A percentile compares a stretch with the other conserved stretches of the same genome.
These are phyloP conservation scores for Raphicerus campestris DNA, from an alignment of 2,113 vertebrate genomes.

Conservation along the genomic window DNA sequence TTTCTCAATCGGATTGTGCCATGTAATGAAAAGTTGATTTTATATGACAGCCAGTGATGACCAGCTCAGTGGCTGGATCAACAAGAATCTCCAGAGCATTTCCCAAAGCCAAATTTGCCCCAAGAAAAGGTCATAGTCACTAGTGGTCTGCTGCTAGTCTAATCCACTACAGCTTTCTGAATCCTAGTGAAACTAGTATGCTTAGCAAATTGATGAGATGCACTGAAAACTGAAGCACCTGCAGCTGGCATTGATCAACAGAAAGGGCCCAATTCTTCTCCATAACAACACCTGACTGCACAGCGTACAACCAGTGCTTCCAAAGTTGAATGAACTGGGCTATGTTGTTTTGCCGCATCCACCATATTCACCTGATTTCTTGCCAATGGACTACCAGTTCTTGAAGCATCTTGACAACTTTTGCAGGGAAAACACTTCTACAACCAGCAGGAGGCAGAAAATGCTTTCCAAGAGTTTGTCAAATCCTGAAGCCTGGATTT, in stretches of 20 bases:
- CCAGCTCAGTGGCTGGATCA: not conserved
- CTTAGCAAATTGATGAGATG: not conserved
- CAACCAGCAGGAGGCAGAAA: not conserved
- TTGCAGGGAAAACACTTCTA: not conserved
- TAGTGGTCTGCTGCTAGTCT: not conserved
- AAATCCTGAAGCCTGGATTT: not conserved
- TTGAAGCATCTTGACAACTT: not conserved
- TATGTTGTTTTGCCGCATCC: not conserved
- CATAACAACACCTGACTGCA: not conserved
- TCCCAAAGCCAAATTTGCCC: not conserved
- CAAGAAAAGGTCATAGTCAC: not conserved
- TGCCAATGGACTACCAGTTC: not conserved
- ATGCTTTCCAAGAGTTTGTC: not conserved
- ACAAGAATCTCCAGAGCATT: not conserved
- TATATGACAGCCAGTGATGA: not conserved
- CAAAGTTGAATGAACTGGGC: not conserved
- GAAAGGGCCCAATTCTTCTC: not conserved
- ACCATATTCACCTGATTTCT: not conserved
- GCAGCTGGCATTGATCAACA: not conserved
- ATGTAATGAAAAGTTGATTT: not conserved
- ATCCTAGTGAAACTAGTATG: not conserved
- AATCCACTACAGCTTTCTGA: not conserved
- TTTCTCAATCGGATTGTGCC: not conserved
- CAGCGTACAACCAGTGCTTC: not conserved
- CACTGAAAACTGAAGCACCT: not conserved